Base-by-base conservation (phyloP, 2,113 vertebrate species). In the Recurvirostra avosetta region DNA sequence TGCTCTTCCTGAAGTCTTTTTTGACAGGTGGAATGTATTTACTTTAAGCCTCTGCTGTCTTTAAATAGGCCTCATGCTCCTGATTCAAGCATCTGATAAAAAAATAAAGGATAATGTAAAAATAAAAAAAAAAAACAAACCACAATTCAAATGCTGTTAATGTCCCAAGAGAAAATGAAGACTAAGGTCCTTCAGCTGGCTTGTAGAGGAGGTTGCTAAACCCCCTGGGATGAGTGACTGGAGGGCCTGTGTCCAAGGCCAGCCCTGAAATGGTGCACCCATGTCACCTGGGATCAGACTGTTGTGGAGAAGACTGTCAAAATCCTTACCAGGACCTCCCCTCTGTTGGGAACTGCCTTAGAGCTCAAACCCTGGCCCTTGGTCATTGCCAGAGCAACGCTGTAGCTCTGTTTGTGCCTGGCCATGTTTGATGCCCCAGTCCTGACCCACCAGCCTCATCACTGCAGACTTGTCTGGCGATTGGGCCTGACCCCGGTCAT, bases 401-500 rank as follows among this genome's bases (percentile, higher is more conserved):
- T 47, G 8, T 40, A 40, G 40, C 20, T 67, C 21, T 41, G 3
- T 45, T 45, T 65, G 38, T 86, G 61, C 34, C 82, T 75, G 18
- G 18, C 47, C 21, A 2, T 10, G 15, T 32, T 49, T 70, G 76
- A 22, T 36, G 53, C 5, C 18, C 12, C 15, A 21, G 47, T 47
- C 55, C 34, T 61, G 59, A 36, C 38, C 40, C 30, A 32, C 17
- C 30, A 19, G 14, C 17, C 41, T 32, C 40, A 62, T 27, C 27
- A 14, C 30, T 27, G 40, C 22, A 36, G 30, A 25, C 21, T 26
- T 67, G n/a, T 29, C 52, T 36, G 45, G 50, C 34, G 27, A 20
- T 2, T 10, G 5, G 6, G 15, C 18, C 29, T 59, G 65, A 50
- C 15, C 21, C 56, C 0, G 0, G n/a, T 6, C n/a, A 17, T 12